Conservation (phyloP, 2,888 invertebrate genomes). For the Caenorhabditis sinica region DNA sequence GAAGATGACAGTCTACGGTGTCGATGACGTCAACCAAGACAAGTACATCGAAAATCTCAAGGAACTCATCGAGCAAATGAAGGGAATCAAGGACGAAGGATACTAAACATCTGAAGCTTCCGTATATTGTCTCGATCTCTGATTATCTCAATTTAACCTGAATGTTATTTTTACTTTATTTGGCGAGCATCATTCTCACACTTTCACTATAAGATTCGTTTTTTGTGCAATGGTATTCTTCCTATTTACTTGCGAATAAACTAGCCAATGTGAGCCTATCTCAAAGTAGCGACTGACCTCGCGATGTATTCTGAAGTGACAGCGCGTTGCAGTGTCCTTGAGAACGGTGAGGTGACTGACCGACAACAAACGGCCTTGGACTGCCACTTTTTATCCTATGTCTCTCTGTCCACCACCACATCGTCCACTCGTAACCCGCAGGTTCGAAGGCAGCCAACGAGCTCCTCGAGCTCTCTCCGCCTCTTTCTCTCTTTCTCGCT, state of each 20-base stretch:
- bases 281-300: constrained; percentile 25
- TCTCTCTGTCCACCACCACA: constrained; percentile 37
- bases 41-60: constrained; percentile 70
- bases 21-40: constrained; percentile 73
- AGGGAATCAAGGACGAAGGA: constrained; percentile 43
- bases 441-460: constrained; percentile 52
- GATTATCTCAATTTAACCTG: constrained; percentile 13
- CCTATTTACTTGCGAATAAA: constrained; percentile 49
- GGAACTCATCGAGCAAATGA: constrained; percentile 53
- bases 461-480: constrained; percentile 27
- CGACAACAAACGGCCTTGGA: constrained; percentile 59
- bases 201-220: constrained; percentile 3
- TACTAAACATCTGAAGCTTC: background rate
- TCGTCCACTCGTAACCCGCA: constrained; percentile 53
- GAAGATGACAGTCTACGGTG: constrained; percentile 68
- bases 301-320: constrained; percentile 53
- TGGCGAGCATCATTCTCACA: constrained; percentile 30
- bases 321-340: constrained; percentile 55
- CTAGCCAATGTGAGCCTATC: constrained; percentile 34
- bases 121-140: constrained; percentile 31
- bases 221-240: constrained; percentile 41
- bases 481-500: constrained; percentile 30
- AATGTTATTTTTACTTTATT: constrained; percentile 11
- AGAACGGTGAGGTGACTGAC: constrained; percentile 43
- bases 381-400: constrained; percentile 25